These are phyloP conservation scores for Scaptomyza caliginosa DNA, from an alignment of 2,888 invertebrate genomes.

Conservation along the genomic window DNA sequence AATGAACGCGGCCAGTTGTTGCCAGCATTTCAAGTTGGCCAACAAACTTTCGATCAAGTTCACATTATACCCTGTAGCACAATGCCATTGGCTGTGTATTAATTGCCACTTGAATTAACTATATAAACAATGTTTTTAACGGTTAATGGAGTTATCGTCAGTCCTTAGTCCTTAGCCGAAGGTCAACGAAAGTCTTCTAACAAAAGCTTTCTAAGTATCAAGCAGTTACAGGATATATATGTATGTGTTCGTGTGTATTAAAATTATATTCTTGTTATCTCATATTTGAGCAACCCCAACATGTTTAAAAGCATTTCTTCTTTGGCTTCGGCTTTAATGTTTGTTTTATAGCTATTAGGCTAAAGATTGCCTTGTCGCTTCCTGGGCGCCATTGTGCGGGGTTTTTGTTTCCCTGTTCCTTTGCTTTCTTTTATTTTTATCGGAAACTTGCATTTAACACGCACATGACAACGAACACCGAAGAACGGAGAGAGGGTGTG, in stretches of 20 bases:
- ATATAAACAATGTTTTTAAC: not conserved
- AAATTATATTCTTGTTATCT: not conserved
- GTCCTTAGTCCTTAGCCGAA: not conserved
- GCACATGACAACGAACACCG: slow-evolving; percentile 57
- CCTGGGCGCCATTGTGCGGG: slow-evolving; percentile 5
- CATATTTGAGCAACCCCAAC: not conserved
- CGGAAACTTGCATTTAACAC: slow-evolving; percentile 71
- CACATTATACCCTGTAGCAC: slow-evolving; percentile 14
- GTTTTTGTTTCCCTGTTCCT: not conserved
- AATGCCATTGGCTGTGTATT: not conserved
- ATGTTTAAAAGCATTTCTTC: slow-evolving; percentile 4
- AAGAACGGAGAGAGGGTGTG: too few species aligned
- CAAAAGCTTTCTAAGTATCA: not conserved
- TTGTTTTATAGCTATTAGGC: slow-evolving; percentile 49
- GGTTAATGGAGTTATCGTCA: not conserved
- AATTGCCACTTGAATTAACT: not conserved
- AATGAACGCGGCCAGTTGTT: slow-evolving; percentile 20
- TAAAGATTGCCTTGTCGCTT: slow-evolving; percentile 36
- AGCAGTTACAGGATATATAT: not conserved
- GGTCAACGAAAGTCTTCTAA: not conserved
- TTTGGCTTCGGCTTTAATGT: slow-evolving; percentile 34
- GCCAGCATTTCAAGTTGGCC: slow-evolving; percentile 16
- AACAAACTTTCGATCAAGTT: slow-evolving; percentile 32
- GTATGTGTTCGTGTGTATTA: not conserved
- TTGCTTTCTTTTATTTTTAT: slow-evolving; percentile 41